Percentiles rank a stretch among this genome's conserved stretches.
Conservation (phyloP, 1,140 invertebrate genomes). For the Olivierus martensii region DNA sequence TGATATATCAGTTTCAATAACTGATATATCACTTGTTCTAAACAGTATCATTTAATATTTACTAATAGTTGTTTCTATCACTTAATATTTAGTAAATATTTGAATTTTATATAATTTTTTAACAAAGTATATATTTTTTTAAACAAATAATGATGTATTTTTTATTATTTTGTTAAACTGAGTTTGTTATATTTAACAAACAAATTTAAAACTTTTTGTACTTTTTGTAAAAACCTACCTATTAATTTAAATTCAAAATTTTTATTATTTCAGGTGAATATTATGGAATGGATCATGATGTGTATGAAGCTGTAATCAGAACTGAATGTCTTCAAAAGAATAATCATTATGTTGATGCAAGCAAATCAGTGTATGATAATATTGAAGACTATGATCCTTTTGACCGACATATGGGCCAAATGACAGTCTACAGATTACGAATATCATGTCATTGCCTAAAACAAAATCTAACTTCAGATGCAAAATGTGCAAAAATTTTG, state of each 20-base stretch:
- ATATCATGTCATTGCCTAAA: conserved; percentile 25
- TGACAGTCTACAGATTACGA: conserved; percentile 37
- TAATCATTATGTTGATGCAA: conserved; percentile 16
- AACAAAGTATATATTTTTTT: too few species aligned
- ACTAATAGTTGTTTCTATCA: too few species aligned
- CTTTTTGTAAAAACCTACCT: too few species aligned
- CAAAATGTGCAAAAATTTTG: conserved; percentile 26
- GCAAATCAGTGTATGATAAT: conserved; percentile 16
- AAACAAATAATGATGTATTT: too few species aligned
- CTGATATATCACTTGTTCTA: too few species aligned
- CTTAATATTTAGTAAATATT: too few species aligned
- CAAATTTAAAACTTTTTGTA: too few species aligned
- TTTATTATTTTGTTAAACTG: too few species aligned
- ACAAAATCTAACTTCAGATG: conserved; percentile 10
- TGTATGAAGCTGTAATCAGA: conserved; percentile 32
- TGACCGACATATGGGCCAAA: conserved; percentile 37
- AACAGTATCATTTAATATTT: too few species aligned
- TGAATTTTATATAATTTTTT: too few species aligned
- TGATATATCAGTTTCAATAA: too few species aligned
- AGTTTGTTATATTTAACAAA: too few species aligned
- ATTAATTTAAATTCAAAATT: neutral
- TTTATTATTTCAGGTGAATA: conserved; percentile 25
- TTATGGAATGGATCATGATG: conserved; percentile 36
- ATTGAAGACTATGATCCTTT: conserved; percentile 30
- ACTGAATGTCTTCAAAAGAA: conserved; percentile 29